Base-by-base conservation (phyloP, 2,113 vertebrate genomes). In the Candoia aspera region DNA sequence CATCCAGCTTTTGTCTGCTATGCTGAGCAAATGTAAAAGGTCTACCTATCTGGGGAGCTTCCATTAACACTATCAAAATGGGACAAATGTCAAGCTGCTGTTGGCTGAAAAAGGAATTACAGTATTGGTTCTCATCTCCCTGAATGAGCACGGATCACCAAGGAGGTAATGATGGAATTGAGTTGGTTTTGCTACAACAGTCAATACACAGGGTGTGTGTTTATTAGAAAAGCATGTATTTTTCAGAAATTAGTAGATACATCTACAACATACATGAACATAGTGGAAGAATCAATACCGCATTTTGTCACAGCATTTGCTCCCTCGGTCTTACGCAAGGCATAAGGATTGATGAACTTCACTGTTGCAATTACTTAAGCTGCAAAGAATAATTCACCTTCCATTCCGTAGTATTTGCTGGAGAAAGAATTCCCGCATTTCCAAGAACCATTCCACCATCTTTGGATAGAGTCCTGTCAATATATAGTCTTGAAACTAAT, bases 171-270 rank as follows among this genome's bases (percentile, higher is more conserved):
- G 46, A 68, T n/a, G n/a, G 29, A 68, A 6, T 79, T 79, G n/a
- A 79, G 1, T 79, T 37, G 68, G 12, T 54, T n/a, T 57, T 13
- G 24, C 59, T 84, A 91, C 17, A 60, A 42, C 4, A 42, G 1
- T 62, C 17, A 5, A 57, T 29, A 15, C 19, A 1, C 19, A 64
- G 10, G 11, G n/a, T 19, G 12, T 37, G 53, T 53, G 26, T 54
- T 68, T 54, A 91, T 91, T 91, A 91, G 60, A 87, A 87, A 87
- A 55, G n/a, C 60, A 68, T 53, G 8, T 29, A 46, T 90, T 60
- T 86, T n/a, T n/a, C 29, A 79, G 68, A 79, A 37, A 79, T 37
- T 79, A 79, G 68, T 37, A 79, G 33, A 37, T 21, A 8, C 21
- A 6, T 13, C 37, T 9, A 79, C 73, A 42, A 21, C 33, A 86